Conservation (phyloP, 2,113 vertebrate genomes). For the Ptychochromis oligacanthus region DNA sequence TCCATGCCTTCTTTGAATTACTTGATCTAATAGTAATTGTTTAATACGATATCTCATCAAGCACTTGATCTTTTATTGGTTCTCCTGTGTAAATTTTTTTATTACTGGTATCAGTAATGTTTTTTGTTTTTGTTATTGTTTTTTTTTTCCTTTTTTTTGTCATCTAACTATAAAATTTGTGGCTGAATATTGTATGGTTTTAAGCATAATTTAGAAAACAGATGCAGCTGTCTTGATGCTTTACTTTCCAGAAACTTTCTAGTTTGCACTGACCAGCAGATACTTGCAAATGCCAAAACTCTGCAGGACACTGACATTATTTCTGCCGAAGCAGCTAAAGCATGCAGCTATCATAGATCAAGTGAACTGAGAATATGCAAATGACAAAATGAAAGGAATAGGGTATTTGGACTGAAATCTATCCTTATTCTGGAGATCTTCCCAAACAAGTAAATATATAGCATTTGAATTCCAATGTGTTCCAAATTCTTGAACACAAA, state of each 20-base stretch:
- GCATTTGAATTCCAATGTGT: slow-evolving; percentile 28
- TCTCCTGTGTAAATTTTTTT: neutral
- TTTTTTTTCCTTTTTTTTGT: neutral
- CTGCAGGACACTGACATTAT: slow-evolving; percentile 41
- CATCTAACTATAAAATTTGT: neutral
- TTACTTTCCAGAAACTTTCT: neutral
- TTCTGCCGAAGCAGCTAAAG: slow-evolving; percentile 28
- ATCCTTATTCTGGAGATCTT: slow-evolving; percentile 39
- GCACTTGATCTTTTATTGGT: neutral
- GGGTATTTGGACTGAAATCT: slow-evolving; percentile 30
- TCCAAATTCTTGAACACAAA: slow-evolving; percentile 43
- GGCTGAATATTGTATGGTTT: neutral
- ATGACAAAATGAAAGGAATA: slow-evolving; percentile 44
- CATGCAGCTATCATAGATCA: slow-evolving; percentile 49
- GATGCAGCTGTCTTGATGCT: slow-evolving; percentile 13
- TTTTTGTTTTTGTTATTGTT: too few relatives aligned
- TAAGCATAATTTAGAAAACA: neutral
- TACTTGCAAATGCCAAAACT: slow-evolving; percentile 50
- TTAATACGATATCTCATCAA: neutral
- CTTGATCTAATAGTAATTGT: neutral
- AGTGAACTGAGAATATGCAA: slow-evolving; percentile 32
- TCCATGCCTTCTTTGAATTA: neutral
- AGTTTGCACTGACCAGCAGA: slow-evolving; percentile 31
- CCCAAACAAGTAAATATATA: slow-evolving; percentile 36
- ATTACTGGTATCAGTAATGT: neutral